Percentiles rank a stretch among this genome's conserved stretches.
Conservation (phyloP, 2,888 invertebrate genomes). For the Cheilosia urbana region DNA sequence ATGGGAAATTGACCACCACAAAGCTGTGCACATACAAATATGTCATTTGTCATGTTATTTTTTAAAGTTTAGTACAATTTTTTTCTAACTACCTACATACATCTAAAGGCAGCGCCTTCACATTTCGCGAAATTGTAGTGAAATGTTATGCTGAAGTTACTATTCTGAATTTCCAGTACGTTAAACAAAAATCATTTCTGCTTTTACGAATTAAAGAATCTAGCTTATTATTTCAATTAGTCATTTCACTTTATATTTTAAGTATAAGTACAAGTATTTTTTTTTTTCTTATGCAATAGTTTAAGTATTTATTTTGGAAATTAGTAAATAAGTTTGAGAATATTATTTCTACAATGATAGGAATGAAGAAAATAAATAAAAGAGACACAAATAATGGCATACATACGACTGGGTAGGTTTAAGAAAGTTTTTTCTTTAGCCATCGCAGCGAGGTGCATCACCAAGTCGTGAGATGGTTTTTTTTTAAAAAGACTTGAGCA, state of each 20-base stretch:
- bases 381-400: conserved; percentile 22
- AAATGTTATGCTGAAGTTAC: conserved; percentile 66
- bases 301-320: conserved; percentile 66
- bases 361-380: conserved; percentile 17
- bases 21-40: conserved; percentile 1
- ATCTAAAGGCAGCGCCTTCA: conserved; percentile 9
- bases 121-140: conserved; percentile 48
- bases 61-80: conserved; percentile 19
- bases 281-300: conserved; percentile 56
- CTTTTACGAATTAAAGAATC: conserved; percentile 43
- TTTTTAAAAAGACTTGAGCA: conserved; percentile 30
- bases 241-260: conserved; percentile 72
- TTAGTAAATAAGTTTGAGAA: conserved; percentile 35
- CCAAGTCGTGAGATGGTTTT: conserved; percentile 5
- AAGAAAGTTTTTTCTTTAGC: conserved; percentile 30
- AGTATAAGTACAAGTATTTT: conserved; percentile 59
- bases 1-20: conserved; percentile 21
- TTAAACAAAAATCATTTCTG: conserved; percentile 26
- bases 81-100: background rate
- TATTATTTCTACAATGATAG: conserved; percentile 51
- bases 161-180: conserved; percentile 38
- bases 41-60: conserved; percentile 7
- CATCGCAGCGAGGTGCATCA: conserved; percentile 16
- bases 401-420: conserved; percentile 15
- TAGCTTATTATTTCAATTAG: conserved; percentile 71